phyloP scores from a whole-genome alignment of 1,140 invertebrate genomes.

The Aradophagus sp. region DNA sequence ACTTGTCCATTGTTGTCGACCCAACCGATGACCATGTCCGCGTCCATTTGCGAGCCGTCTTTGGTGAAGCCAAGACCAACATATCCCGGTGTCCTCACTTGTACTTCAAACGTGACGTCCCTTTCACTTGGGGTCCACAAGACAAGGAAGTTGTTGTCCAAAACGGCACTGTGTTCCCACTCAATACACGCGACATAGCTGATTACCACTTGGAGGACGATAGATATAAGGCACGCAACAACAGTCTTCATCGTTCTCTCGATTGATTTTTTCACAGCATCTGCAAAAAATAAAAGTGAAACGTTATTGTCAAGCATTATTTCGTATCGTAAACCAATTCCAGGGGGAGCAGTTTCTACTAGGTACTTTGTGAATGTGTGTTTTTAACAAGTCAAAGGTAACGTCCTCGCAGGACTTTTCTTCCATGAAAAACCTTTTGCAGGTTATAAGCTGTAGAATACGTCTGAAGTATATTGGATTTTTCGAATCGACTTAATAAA shows the following conservation, averaged over 20 bases:
- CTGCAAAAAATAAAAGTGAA: slow-evolving; percentile 58
- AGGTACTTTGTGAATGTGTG: too few relatives aligned
- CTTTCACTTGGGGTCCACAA: slow-evolving; percentile 75
- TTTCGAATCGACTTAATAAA: too few relatives aligned
- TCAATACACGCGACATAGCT: slow-evolving; percentile 62
- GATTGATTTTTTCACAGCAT: slow-evolving; percentile 63
- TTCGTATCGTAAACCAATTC: too few relatives aligned
- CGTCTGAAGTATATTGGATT: too few relatives aligned
- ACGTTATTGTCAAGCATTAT: too few relatives aligned
- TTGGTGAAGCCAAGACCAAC: slow-evolving; percentile 87
- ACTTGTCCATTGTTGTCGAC: slow-evolving; percentile 80
- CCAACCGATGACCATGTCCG: slow-evolving; percentile 85
- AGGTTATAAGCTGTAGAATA: too few relatives aligned
- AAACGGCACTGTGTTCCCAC: slow-evolving; percentile 72
- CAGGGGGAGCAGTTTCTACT: too few relatives aligned
- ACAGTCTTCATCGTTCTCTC: slow-evolving; percentile 66
- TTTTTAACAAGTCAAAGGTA: too few relatives aligned
- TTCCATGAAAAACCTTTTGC: too few relatives aligned
- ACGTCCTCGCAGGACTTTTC: too few relatives aligned
- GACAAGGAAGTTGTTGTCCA: slow-evolving; percentile 74
- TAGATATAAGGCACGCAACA: slow-evolving; percentile 59
- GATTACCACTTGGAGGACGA: slow-evolving; percentile 60
- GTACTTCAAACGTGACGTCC: slow-evolving; percentile 86
- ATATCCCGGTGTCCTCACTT: slow-evolving; percentile 86
- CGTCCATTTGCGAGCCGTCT: slow-evolving; percentile 80